Base-by-base conservation (phyloP, 2,113 vertebrate genomes). In the Scomber colias region DNA sequence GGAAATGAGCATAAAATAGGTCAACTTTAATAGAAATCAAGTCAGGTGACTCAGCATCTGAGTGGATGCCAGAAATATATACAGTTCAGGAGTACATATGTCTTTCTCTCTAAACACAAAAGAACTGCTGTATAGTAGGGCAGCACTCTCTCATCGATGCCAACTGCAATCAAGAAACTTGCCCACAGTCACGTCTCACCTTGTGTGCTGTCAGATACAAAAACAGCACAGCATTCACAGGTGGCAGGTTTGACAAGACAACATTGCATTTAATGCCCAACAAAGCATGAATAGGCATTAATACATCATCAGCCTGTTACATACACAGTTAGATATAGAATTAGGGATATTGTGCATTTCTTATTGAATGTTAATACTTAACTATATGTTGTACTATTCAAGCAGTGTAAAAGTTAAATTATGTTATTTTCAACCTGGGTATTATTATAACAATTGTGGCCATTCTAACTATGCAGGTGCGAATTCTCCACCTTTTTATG, bases 151-250 rank as follows among this genome's bases (percentile, higher is more conserved):
- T 75, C 66, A 56, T 82, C 61, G 70, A 48, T 80, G 68, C 50
- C 71, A 64, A 56, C 53, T 19, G 61, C 77, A 68, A 46, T 71
- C 74, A 59, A 74, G 72, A 75, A 78, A 62, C 48, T 79, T 53
- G 80, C 84, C 82, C 51, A 15, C 64, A 77, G 78, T 75, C 59
- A 75, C 15, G 30, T 77, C 79, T 88, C 66, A 74, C 73, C 73
- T 79, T 55, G 70, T 15, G 59, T 40, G 35, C 66, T 74, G 76
- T 53, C 60, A 61, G 50, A 67, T 30, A 75, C 57, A 72, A 60
- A 75, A 69, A 75, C 35, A 66, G 63, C 50, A 13, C 40, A 27
- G 48, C n/a, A 21, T 55, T 48, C 66, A 53, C 66, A 56, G n/a
- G 53, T 49, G 71, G 21, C 50, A 16, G 30, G 11, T 70, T n/a